Base-by-base conservation (phyloP, 2,797 vertebrate species). In the Crypturellus tataupa region DNA sequence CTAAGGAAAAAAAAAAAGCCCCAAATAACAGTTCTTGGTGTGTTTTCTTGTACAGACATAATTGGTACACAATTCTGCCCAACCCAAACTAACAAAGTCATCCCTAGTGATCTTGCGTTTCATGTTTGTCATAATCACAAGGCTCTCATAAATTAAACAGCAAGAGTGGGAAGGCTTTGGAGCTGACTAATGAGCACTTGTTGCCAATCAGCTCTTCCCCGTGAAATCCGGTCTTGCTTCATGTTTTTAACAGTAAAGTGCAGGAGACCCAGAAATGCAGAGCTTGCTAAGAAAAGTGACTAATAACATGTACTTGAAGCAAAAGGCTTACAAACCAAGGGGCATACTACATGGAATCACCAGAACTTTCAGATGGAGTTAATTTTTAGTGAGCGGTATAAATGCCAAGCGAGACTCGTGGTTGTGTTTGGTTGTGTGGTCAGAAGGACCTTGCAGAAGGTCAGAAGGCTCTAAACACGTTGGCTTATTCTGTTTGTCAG, bases 91-190 rank as follows among this genome's bases (percentile, higher is more conserved):
- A 62, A 40, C 55, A 37, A 83, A 76, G 59, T 21, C 17, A 23
- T 39, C 90, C 75, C 58, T 64, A 21, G 55, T 67, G 77, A 87
- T 84, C 37, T 46, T 59, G 23, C 51, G 77, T 63, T 63, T 86
- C 53, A 1, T 40, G 59, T 64, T 64, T 37, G 27, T 58, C 24
- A 29, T 72, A 73, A 93, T 44, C 85, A 35, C 8, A 39, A 29
- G 63, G 19, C n/a, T 42, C n/a, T 89, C 56, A 29, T 81, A 31
- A 94, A 91, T 96, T 49, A 77, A 86, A 23, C 68, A 59, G 59
- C 80, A 37, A 6, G 71, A 33, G 46, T 24, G 14, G 6, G 72
- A 35, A 79, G 64, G 67, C 60, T 94, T 67, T 81, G 80, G 82
- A 15, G 60, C 46, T 39, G 24, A 6, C 39, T 89, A 53, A 82